phyloP scores from a whole-genome alignment of 1,140 invertebrate species.

The Holotrichia oblita region DNA sequence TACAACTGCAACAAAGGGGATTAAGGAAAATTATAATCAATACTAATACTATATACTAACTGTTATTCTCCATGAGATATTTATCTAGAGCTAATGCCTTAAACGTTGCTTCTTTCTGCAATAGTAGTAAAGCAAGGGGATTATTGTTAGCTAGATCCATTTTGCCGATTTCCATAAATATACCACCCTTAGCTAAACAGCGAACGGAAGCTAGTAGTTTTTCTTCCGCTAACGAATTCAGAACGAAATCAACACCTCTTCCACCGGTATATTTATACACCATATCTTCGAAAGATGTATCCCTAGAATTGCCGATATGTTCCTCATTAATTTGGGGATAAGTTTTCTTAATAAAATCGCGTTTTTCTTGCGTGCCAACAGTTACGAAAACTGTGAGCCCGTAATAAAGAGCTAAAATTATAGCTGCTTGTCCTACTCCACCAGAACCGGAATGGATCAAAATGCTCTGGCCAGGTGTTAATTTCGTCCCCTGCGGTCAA shows the following conservation, averaged over 20 bases:
- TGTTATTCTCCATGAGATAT: conserved; percentile 63
- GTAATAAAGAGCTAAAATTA: conserved; percentile 71
- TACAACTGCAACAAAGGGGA: too few species aligned
- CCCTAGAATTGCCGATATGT: conserved; percentile 71
- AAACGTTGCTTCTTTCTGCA: conserved; percentile 85
- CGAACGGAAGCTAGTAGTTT: conserved; percentile 79
- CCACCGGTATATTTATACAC: conserved; percentile 67
- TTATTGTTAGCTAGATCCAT: conserved; percentile 75
- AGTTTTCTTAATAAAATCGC: conserved; percentile 68
- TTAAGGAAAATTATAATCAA: too few species aligned
- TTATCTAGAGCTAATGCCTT: conserved; percentile 86
- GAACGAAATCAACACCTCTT: conserved; percentile 72
- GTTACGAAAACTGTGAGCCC: conserved; percentile 77
- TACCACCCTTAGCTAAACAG: conserved; percentile 74
- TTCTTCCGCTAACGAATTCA: conserved; percentile 75
- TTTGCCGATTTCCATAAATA: conserved; percentile 83
- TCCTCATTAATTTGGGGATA: conserved; percentile 52
- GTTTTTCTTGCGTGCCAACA: conserved; percentile 76
- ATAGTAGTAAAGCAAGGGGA: conserved; percentile 75
- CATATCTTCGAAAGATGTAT: conserved; percentile 70
- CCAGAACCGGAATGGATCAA: conserved; percentile 83
- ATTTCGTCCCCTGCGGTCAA: neutral
- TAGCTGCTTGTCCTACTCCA: conserved; percentile 84
- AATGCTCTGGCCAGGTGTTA: neutral
- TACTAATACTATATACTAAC: too few species aligned